Evolutionary conservation across 2,797 vertebrate genomes (phyloP), one percentile per base, ranked within the genome.

Genomic region (Lerista edwardsae): DNA sequence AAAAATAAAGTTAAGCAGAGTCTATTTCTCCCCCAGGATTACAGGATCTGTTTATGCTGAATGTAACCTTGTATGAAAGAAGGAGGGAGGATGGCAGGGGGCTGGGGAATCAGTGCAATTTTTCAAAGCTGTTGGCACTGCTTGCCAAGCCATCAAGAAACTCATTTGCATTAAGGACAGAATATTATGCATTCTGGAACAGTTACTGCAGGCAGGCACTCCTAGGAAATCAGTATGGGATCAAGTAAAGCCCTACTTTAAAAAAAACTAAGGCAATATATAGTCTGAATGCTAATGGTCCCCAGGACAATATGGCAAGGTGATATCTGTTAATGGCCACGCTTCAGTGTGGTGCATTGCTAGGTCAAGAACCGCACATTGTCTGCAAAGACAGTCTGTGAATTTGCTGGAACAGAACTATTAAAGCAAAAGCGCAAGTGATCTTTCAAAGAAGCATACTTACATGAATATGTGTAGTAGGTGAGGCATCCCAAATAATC

Each of bases 281-380:
- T 5, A 17, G 4, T 75, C 71, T 83, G 44, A 80, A 69, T 9
- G 11, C 36, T 84, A 80, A 79, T 3, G 29, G 8, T 75, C 39
- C 36, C 57, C 55, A 36, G 57, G 72, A 27, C 61, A 69, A 29
- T 44, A 85, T 11, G 61, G 19, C 5, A 6, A 57, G 31, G 36
- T 59, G 25, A 36, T n/a, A 44, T 44, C 31, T 65, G 41, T 59
- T 68, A 75, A 61, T 74, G 78, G 14, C 0, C 0, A 31, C 64
- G 29, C 9, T 51, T 34, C 47, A 3, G 34, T 1, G 62, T 0
- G 47, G 61, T 77, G 82, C 64, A 68, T 1, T 82, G 6, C 39
- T 55, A 84, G 72, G 75, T 86, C 36, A 88, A 87, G 77, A 89
- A 76, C 57, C 71, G 83, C 59, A 57, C 12, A 39, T 8, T 69